A percentile compares a stretch with the other conserved stretches of the same genome.
Conservation (phyloP, 1,140 invertebrate genomes). For the Aphelenchoides besseyi region DNA sequence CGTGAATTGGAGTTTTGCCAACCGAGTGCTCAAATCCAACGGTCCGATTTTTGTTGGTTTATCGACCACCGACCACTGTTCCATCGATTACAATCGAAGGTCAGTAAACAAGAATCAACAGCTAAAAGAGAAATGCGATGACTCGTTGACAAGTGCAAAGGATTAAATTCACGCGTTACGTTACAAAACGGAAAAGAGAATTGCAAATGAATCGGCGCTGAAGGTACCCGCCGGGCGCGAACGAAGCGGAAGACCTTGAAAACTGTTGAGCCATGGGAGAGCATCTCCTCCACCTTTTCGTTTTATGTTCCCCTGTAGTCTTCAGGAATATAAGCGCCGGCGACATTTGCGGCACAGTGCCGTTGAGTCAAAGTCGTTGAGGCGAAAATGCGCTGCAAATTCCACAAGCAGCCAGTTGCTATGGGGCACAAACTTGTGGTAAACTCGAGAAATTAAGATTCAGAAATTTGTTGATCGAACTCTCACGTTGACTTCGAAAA, state of each 20-base stretch:
- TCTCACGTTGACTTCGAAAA: neutral
- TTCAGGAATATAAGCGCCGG: neutral
- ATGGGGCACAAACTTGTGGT: constrained; percentile 1
- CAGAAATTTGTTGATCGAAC: neutral
- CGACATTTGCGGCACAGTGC: neutral
- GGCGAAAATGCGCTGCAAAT: neutral
- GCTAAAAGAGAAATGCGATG: neutral
- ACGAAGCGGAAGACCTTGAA: neutral
- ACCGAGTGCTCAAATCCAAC: constrained; percentile 30
- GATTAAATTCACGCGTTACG: neutral
- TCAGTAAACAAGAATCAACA: neutral
- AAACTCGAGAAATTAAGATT: no score
- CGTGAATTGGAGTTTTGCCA: constrained; percentile 40
- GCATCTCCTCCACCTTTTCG: neutral
- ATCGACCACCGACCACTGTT: neutral
- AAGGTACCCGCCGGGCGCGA: neutral
- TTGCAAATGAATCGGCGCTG: neutral
- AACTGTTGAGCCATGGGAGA: neutral
- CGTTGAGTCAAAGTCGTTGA: neutral
- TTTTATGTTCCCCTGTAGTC: neutral
- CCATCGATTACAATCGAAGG: neutral
- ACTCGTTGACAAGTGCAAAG: neutral
- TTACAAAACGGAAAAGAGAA: neutral
- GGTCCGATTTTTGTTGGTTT: neutral
- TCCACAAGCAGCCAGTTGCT: neutral